phyloP scores from a whole-genome alignment of 2,888 invertebrate genomes.

The Drosophila colorata region DNA sequence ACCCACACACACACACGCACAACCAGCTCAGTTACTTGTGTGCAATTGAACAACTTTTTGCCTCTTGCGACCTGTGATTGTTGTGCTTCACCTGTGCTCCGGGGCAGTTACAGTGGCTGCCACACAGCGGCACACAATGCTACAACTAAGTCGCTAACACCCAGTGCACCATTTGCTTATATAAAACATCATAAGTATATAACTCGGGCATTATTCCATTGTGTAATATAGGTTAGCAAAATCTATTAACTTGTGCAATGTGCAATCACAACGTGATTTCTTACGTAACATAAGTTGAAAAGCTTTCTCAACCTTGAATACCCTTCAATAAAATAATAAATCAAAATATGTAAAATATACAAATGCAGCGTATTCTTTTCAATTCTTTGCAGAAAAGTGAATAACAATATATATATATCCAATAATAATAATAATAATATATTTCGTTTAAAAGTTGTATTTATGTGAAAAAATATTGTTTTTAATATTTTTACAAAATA shows the following conservation, averaged over 20 bases:
- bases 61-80: conserved; percentile 34
- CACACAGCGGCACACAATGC: conserved; percentile 9
- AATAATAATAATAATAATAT: no score
- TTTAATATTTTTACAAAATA: no score
- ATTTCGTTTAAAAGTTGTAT: no score
- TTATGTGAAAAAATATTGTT: no score
- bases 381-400: no score
- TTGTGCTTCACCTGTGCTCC: conserved; percentile 32
- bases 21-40: conserved; percentile 13
- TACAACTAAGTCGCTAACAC: no score
- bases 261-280: conserved; percentile 31
- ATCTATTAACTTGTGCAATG: conserved; percentile 26
- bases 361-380: no score
- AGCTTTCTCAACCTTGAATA: neutral
- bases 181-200: conserved; percentile 22
- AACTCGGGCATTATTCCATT: conserved; percentile 39
- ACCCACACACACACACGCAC: neutral
- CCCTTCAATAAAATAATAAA: no score
- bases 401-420: no score
- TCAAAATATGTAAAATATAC: no score
- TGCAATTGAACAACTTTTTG: conserved; percentile 44
- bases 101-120: conserved; percentile 6
- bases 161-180: conserved; percentile 3
- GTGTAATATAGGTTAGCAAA: conserved; percentile 29
- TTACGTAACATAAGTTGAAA: neutral